Evolutionary conservation across 37 sponge, comb jelly and placozoan species (phyloP).

Genomic region (Cladorhizidae sp.): DNA sequence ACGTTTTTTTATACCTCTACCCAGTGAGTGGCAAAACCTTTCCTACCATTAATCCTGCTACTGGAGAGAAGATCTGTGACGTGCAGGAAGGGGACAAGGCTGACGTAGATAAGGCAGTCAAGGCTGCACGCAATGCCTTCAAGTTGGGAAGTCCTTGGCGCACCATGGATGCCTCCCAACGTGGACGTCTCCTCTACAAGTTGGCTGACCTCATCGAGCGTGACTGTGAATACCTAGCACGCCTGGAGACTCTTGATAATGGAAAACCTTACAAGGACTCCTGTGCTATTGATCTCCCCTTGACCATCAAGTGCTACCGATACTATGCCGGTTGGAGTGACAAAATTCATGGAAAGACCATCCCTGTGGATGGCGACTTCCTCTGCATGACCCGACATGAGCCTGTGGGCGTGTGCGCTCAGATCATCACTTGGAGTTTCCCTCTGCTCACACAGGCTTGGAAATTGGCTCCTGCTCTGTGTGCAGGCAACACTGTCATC

Average conservation of each 20-base stretch:
- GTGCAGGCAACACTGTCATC: conserved; percentile 88
- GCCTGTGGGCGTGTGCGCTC: conserved; percentile 93
- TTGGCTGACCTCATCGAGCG: conserved; percentile 94
- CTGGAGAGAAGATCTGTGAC: conserved; percentile 95
- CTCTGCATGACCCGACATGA: conserved; percentile 94
- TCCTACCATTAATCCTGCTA: conserved; percentile 90
- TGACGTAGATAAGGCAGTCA: conserved; percentile 94
- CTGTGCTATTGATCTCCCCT: conserved; percentile 57
- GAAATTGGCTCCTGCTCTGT: conserved; percentile 95
- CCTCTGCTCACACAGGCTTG: conserved; percentile 97
- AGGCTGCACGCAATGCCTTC: conserved; percentile 90
- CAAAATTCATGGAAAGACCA: conserved; percentile 98
- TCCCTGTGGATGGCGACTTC: conserved; percentile 86
- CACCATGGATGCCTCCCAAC: conserved; percentile 93
- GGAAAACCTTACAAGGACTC: conserved; percentile 93
- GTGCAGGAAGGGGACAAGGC: conserved; percentile 98
- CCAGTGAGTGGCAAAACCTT: conserved; percentile 93
- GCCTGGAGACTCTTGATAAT: conserved; percentile 95
- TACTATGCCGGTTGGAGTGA: conserved; percentile 99
- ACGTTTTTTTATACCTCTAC: not conserved
- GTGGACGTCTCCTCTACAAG: conserved; percentile 90
- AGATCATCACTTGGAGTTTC: conserved; percentile 99
- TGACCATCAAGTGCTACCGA: conserved; percentile 83
- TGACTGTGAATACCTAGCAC: conserved; percentile 90
- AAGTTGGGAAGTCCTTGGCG: conserved; percentile 93